Evolutionary conservation across 2,888 invertebrate species (phyloP), one percentile per base, ranked within the genome.

Genomic region (Trypoxylon attenuatum): DNA sequence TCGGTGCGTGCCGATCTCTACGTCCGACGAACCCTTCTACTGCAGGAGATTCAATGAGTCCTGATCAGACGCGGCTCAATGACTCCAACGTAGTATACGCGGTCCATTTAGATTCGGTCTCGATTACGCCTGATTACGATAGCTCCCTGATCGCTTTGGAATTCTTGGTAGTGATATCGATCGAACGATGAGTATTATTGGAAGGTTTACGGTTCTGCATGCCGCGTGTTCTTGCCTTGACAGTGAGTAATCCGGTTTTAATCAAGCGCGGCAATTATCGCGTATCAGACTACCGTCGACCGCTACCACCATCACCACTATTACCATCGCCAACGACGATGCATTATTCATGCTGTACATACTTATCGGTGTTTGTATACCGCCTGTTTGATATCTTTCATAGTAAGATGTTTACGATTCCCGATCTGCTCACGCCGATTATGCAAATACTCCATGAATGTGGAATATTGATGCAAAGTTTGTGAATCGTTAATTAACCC

Each of bases 201-300:
- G 51, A 47, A 46, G 47, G 51, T 55, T 51, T 47, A 47, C 33
- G 22, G 23, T 27, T 42, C 42, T 45, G 58, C 47, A 50, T 52
- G 29, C n/a, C 2, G 39, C 29, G 38, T 45, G 41, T 33, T 56
- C 33, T 51, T 56, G 65, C 64, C 58, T 64, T 43, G 58, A 55
- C 49, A 49, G 50, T 68, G 67, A 68, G 47, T 46, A 52, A 58
- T 72, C 59, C 56, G 61, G 56, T 68, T 69, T 56, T 64, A 71
- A 71, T 59, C 65, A 69, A 69, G 71, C 65, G 59, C 57, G 56
- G 50, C 65, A 65, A 72, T 69, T 73, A 72, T 72, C 72, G 52
- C 56, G 56, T 39, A n/a, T n/a, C n/a, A n/a, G n/a, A n/a, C n/a
- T n/a, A n/a, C n/a, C n/a, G n/a, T n/a, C n/a, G n/a, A n/a, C n/a